Conservation (phyloP, 2,113 vertebrate genomes). For the Melozone crissalis region DNA sequence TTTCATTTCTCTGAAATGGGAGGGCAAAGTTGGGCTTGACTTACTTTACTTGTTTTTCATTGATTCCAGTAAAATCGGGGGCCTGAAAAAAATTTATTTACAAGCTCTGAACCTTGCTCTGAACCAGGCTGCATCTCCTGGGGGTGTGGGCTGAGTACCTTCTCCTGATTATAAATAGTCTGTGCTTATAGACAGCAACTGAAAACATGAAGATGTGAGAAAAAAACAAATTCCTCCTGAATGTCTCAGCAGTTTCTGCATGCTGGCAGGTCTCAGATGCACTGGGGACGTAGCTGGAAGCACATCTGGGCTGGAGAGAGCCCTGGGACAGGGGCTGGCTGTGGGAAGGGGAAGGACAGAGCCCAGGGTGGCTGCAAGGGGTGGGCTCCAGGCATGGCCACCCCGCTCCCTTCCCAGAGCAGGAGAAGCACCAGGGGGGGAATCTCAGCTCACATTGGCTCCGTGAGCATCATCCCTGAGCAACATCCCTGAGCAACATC, state of each 20-base stretch:
- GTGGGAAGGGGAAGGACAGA: background rate
- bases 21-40: background rate
- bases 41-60: background rate
- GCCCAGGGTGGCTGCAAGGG: background rate
- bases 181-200: background rate
- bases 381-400: fast-evolving
- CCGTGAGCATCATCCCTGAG: background rate
- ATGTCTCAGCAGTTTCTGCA: background rate
- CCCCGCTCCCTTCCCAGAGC: background rate
- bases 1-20: background rate
- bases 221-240: background rate
- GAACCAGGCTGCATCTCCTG: background rate
- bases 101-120: background rate
- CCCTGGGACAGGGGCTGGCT: fast-evolving
- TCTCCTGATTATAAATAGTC: conserved; percentile 18
- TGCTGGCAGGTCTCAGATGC: background rate
- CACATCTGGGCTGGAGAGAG: background rate
- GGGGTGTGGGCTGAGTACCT: background rate
- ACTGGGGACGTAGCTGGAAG: background rate
- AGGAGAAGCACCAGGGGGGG: background rate
- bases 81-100: background rate
- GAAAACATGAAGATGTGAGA: background rate
- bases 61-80: background rate
- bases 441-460: background rate
- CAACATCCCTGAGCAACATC: background rate